Evolutionary conservation across 2,888 invertebrate species (phyloP).

Genomic region (Pterobdella sp.): DNA sequence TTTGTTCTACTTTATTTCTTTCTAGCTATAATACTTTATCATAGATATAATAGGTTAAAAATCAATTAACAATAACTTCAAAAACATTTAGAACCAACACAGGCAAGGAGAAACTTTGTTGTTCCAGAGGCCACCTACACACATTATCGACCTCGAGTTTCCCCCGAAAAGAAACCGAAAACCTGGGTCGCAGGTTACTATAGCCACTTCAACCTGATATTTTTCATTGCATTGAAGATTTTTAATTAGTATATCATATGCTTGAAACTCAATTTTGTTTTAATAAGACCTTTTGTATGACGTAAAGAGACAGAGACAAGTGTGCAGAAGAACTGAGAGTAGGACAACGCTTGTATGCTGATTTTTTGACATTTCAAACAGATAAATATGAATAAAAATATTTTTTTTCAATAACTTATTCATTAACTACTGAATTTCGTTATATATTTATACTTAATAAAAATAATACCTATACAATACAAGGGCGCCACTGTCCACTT

Average conservation of each 20-base stretch:
- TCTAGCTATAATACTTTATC: too few relatives aligned
- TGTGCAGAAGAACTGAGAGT: slow-evolving; percentile 9
- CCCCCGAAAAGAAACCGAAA: slow-evolving; percentile 22
- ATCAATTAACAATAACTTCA: too few relatives aligned
- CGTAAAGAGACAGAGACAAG: background rate
- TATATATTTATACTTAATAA: too few relatives aligned
- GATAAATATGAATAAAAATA: too few relatives aligned
- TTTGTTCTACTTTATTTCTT: too few relatives aligned
- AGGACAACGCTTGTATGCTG: slow-evolving; percentile 17
- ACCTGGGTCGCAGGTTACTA: slow-evolving; percentile 15
- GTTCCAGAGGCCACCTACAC: slow-evolving; percentile 14
- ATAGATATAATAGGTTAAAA: too few relatives aligned
- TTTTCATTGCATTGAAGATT: background rate
- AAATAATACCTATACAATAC: slow-evolving; percentile 16
- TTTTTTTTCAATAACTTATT: too few relatives aligned
- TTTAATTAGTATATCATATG: background rate
- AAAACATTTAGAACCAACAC: slow-evolving; percentile 8
- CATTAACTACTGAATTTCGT: too few relatives aligned
- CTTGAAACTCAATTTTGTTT: background rate
- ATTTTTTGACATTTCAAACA: too few relatives aligned
- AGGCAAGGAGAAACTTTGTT: background rate
- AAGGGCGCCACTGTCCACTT: slow-evolving; percentile 15
- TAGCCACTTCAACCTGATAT: background rate
- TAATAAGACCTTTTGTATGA: slow-evolving; percentile 4
- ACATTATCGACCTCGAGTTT: background rate